Base-by-base conservation (phyloP, 2,888 invertebrate genomes). In the Myopa tessellatipennis region DNA sequence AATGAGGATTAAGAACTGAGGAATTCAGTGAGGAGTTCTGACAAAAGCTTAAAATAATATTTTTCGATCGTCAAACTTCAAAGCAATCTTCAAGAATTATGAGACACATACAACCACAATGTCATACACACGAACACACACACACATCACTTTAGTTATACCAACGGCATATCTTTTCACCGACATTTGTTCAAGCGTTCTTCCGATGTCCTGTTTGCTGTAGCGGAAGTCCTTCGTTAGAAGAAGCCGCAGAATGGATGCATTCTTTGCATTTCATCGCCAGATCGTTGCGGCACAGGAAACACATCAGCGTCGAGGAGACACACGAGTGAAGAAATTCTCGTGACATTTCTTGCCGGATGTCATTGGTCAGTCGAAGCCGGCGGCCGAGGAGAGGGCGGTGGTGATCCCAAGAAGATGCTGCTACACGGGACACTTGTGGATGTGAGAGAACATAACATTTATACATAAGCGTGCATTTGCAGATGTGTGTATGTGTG, bases 181-280 rank as follows among this genome's bases (percentile, higher is more conserved):
- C 65, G 65, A 65, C 38, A 38, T 65, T 63, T 34, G 61, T 63
- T 63, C 38, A 72, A 60, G 36, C 34, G 34, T 38, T 63, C 74
- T 74, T 74, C 63, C 74, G 74, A 36, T 63, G 34, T 55, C 26
- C 36, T 58, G 8, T 65, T 36, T 74, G 63, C 74, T 45, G 50
- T 52, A 65, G 36, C 65, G 73, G 73, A 73, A 73, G 73, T 61
- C 61, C 61, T 73, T 61, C 73, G 73, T 50, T 63, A 61, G 38
- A 45, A 45, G 61, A 73, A 61, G 65, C 58, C 65, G 63, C 70
- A 58, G n/a, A 63, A 65, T 65, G 74, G 52, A 63, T 45, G 26
- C 61, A 8, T 4, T 18, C 65, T 14, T 16, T 52, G 52, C 74
- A 65, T 74, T 50, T 74, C 74, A 74, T 26, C 18, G 73, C 61